Conservation (phyloP, 1,140 invertebrate genomes). For the Colletes latitarsis region DNA sequence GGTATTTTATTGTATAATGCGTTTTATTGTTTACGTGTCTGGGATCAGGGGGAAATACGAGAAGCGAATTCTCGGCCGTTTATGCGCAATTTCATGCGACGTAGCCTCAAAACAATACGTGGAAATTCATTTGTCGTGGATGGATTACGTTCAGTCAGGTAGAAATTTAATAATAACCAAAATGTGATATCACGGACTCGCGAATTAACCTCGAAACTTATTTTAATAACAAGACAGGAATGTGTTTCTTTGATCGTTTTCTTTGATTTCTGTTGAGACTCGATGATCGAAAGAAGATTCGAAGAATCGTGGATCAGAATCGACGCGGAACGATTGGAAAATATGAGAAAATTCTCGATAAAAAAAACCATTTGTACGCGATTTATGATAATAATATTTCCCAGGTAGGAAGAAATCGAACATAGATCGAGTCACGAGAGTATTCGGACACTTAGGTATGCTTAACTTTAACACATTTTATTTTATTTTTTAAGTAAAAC, state of each 20-base stretch:
- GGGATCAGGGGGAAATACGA: conserved; percentile 9
- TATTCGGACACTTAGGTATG: no score
- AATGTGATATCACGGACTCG: conserved; percentile 20
- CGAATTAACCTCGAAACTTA: conserved; percentile 4
- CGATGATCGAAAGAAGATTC: background rate
- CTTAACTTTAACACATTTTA: no score
- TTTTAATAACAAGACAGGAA: background rate
- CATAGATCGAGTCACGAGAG: no score
- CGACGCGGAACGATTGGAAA: background rate
- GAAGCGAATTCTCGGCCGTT: background rate
- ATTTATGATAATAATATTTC: background rate
- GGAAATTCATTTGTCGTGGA: conserved; percentile 14
- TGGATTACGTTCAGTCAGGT: background rate
- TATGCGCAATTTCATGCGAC: background rate
- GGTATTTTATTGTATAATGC: background rate
- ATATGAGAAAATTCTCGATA: background rate
- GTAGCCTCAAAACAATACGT: background rate
- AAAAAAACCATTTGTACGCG: background rate
- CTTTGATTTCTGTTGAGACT: no score
- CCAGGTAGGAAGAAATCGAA: conserved; percentile 7
- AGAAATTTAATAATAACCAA: conserved; percentile 12
- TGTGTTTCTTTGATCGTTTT: no score
- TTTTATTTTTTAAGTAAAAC: no score
- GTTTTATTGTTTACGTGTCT: background rate
- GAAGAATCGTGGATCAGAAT: background rate